Percentiles rank a stretch among this genome's conserved stretches.
Conservation (phyloP, 2,888 invertebrate genomes). For the Iselma pallidipennis region DNA sequence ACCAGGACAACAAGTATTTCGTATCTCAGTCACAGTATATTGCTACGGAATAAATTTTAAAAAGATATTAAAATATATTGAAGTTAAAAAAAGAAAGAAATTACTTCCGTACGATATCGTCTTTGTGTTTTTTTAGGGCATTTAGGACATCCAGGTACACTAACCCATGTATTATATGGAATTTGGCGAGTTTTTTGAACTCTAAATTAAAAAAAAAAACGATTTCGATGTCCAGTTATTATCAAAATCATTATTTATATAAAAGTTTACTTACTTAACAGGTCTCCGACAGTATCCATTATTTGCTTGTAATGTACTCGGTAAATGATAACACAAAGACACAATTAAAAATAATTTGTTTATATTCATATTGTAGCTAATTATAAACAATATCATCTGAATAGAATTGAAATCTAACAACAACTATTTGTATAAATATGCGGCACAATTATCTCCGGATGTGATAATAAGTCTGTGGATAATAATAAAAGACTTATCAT, state of each 20-base stretch:
- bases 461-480: neutral
- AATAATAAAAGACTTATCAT: neutral
- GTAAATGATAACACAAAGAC: neutral
- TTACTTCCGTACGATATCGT: neutral
- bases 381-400: neutral
- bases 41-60: too few species aligned
- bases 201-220: constrained; percentile 2
- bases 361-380: neutral
- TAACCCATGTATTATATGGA: neutral
- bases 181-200: constrained; percentile 3
- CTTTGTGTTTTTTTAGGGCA: neutral
- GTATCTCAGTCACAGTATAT: neutral
- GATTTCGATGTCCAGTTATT: too few species aligned
- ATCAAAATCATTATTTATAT: too few species aligned
- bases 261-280: constrained; percentile 3
- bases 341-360: constrained; percentile 3
- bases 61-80: too few species aligned
- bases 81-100: too few species aligned
- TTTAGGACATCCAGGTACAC: neutral
- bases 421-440: neutral
- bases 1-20: neutral
- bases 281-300: constrained; percentile 8
- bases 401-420: neutral
- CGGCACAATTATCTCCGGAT: neutral
- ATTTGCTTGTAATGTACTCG: neutral